Percentiles rank a stretch among this genome's conserved stretches.
phyloP scores from a whole-genome alignment of 2,113 vertebrate genomes.

The Brachyhypopomus gauderio region DNA sequence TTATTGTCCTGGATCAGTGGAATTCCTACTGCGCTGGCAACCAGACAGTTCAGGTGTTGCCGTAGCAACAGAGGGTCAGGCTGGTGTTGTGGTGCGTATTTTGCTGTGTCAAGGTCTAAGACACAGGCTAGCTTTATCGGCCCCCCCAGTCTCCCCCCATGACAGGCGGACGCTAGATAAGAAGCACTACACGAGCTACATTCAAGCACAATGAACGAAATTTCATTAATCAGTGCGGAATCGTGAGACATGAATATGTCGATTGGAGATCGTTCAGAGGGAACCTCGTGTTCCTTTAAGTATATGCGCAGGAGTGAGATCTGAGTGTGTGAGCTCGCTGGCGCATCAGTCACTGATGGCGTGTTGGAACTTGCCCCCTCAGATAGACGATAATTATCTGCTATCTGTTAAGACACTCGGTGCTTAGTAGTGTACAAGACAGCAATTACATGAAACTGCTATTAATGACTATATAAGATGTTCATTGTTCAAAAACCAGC shows the following conservation, averaged over 20 bases:
- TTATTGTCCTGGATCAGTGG: background rate
- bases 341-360: constrained; percentile 11
- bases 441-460: background rate
- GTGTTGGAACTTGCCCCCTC: constrained; percentile 28
- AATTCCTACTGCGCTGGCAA: background rate
- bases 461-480: constrained; percentile 1
- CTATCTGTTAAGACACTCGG: constrained; percentile 25
- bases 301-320: constrained; percentile 15
- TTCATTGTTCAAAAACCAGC: background rate
- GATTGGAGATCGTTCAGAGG: background rate
- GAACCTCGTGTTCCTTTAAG: background rate
- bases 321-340: background rate
- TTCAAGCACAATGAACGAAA: too few relatives aligned
- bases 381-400: constrained; percentile 29
- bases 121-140: constrained; percentile 44
- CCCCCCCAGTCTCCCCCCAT: background rate
- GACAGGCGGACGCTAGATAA: constrained; percentile 10
- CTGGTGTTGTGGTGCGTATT: constrained; percentile 57
- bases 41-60: constrained; percentile 62
- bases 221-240: too few relatives aligned
- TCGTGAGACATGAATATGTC: background rate
- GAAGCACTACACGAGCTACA: too few relatives aligned
- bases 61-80: constrained; percentile 74
- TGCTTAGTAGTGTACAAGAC: background rate
- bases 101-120: constrained; percentile 73